A percentile compares a stretch with the other conserved stretches of the same genome.
These are phyloP conservation scores for Chironomus striatipennis DNA, from an alignment of 1,140 invertebrate genomes.

Conservation along the genomic window DNA sequence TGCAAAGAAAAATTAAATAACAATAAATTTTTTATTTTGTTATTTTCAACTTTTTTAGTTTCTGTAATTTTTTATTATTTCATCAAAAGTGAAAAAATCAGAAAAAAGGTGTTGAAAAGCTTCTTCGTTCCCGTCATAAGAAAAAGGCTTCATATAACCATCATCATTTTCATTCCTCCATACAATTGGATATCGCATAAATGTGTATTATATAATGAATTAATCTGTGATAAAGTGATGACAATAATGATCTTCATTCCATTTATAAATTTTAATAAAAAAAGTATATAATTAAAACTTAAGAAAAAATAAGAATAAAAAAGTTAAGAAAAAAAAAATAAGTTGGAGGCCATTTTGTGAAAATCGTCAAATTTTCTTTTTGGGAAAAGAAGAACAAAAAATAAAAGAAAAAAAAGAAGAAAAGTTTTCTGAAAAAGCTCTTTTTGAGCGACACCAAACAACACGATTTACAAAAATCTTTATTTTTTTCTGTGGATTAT, in stretches of 20 bases:
- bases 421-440: neutral
- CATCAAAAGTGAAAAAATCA: neutral
- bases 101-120: neutral
- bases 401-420: neutral
- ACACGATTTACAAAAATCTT: neutral
- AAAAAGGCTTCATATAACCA: neutral
- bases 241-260: neutral
- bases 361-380: conserved; percentile 20
- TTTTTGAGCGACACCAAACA: neutral
- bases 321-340: neutral
- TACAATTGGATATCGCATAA: neutral
- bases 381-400: neutral
- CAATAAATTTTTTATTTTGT: neutral
- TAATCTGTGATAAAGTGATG: conserved; percentile 17
- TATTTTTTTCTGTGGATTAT: neutral
- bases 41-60: neutral
- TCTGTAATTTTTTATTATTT: neutral
- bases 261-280: neutral
- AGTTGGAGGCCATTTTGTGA: conserved; percentile 17
- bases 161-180: neutral
- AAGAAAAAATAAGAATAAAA: neutral
- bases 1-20: neutral
- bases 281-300: neutral
- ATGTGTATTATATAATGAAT: neutral
- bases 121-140: neutral